These are phyloP conservation scores for Aphodius granarius DNA, from an alignment of 2,888 invertebrate species.

Conservation along the genomic window DNA sequence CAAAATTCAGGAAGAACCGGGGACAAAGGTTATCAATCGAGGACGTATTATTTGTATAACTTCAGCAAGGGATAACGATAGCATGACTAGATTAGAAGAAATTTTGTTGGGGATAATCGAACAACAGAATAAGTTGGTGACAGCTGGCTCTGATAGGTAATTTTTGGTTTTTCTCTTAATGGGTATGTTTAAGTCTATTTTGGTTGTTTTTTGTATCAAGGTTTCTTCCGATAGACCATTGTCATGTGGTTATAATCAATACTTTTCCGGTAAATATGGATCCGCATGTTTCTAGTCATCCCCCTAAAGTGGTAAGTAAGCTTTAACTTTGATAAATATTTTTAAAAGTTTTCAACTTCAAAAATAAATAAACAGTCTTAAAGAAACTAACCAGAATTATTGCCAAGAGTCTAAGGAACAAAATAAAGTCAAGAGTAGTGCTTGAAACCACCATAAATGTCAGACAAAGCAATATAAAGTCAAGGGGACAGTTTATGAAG, in stretches of 20 bases:
- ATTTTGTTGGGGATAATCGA: slow-evolving; percentile 80
- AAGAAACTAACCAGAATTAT: no score
- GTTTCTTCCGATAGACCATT: slow-evolving; percentile 78
- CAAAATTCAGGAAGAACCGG: slow-evolving; percentile 52
- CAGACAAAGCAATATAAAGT: no score
- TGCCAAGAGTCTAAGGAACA: no score
- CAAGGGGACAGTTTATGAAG: no score
- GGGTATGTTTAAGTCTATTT: slow-evolving; percentile 6
- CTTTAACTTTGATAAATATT: background rate
- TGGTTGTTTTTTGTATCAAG: slow-evolving; percentile 50
- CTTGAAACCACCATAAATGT: no score
- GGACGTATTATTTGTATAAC: slow-evolving; percentile 91
- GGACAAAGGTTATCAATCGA: slow-evolving; percentile 55
- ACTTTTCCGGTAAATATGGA: slow-evolving; percentile 82
- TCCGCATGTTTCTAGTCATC: slow-evolving; percentile 73
- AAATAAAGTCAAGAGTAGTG: no score
- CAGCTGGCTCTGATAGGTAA: slow-evolving; percentile 62
- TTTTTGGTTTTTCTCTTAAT: slow-evolving; percentile 35
- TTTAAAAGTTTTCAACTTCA: background rate
- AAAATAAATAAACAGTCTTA: slow-evolving; percentile 16
- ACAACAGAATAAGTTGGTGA: slow-evolving; percentile 76
- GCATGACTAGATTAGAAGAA: slow-evolving; percentile 83
- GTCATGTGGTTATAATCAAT: slow-evolving; percentile 88
- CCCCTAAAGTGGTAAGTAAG: slow-evolving; percentile 65
- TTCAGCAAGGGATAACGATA: slow-evolving; percentile 83